Percentiles rank a stretch among this genome's conserved stretches.
Conservation (phyloP, 1,140 invertebrate genomes). For the Diorhabda carinulata region DNA sequence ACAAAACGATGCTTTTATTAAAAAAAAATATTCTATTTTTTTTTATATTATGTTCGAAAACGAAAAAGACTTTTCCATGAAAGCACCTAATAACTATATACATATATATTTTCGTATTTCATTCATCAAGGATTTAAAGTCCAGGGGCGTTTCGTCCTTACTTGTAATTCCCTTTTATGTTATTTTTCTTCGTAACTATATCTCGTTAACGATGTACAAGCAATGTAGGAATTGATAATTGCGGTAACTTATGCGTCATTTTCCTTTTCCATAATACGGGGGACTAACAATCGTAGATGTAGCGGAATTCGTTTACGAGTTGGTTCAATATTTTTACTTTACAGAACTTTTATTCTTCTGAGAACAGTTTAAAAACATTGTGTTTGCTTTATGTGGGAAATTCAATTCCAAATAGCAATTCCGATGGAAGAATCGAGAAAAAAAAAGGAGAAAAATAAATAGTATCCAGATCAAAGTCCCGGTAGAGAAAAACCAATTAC, state of each 20-base stretch:
- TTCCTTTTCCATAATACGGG: too few species aligned
- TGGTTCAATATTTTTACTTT: too few species aligned
- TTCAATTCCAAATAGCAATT: neutral
- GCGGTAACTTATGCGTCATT: too few species aligned
- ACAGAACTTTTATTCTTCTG: too few species aligned
- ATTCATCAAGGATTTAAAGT: neutral
- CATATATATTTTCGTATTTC: neutral
- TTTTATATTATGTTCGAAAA: too few species aligned
- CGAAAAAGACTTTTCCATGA: neutral
- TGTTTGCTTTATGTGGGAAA: neutral
- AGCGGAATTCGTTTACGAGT: too few species aligned
- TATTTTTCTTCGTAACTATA: neutral
- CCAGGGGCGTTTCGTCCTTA: neutral
- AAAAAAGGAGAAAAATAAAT: neutral
- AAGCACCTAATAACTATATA: neutral
- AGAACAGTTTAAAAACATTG: too few species aligned
- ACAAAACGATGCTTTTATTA: too few species aligned
- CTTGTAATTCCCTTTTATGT: neutral
- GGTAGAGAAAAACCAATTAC: conserved; percentile 1
- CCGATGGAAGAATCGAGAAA: neutral
- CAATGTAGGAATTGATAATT: too few species aligned
- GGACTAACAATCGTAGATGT: too few species aligned
- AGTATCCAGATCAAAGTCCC: neutral
- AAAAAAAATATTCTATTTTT: too few species aligned
- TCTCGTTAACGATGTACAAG: neutral